phyloP scores from a whole-genome alignment of 35 echinoderm and acorn worm species.

The Ophiothrix spiculata region DNA sequence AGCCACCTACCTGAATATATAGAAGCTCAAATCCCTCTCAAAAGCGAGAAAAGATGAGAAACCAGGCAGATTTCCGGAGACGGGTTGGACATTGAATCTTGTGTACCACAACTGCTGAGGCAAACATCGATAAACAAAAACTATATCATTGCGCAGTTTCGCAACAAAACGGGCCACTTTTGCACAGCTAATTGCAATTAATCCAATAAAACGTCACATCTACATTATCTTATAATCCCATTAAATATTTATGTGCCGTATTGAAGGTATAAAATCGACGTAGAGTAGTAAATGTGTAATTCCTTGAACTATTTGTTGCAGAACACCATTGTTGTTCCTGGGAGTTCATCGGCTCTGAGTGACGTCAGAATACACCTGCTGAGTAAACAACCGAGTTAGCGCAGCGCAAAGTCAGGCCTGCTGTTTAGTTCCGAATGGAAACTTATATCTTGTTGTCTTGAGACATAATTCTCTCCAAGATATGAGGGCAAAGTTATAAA shows the following conservation, averaged over 20 bases:
- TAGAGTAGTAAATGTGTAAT: neutral
- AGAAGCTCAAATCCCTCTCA: neutral
- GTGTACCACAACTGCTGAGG: slow-evolving; percentile 24
- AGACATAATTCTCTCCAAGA: slow-evolving; percentile 5
- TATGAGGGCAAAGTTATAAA: neutral
- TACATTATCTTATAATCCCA: neutral
- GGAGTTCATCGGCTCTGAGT: neutral
- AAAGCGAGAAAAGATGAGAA: slow-evolving; percentile 8
- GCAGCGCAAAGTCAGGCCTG: slow-evolving; percentile 6
- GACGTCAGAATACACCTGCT: slow-evolving; percentile 14
- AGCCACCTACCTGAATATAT: slow-evolving; percentile 24
- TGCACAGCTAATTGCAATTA: neutral
- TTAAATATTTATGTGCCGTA: neutral
- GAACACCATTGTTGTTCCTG: slow-evolving; percentile 10
- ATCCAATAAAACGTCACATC: neutral
- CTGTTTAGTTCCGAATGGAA: slow-evolving; percentile 12
- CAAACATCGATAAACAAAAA: slow-evolving; percentile 28
- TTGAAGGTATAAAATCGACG: neutral
- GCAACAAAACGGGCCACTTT: neutral
- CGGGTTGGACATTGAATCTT: slow-evolving; percentile 25
- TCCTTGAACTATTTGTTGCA: neutral
- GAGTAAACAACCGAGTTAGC: slow-evolving; percentile 7
- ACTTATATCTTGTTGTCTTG: neutral
- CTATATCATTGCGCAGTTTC: neutral
- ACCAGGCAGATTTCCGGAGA: slow-evolving; percentile 8